Evolutionary conservation across 2,113 vertebrate genomes (phyloP).

Genomic region (Colius striatus): DNA sequence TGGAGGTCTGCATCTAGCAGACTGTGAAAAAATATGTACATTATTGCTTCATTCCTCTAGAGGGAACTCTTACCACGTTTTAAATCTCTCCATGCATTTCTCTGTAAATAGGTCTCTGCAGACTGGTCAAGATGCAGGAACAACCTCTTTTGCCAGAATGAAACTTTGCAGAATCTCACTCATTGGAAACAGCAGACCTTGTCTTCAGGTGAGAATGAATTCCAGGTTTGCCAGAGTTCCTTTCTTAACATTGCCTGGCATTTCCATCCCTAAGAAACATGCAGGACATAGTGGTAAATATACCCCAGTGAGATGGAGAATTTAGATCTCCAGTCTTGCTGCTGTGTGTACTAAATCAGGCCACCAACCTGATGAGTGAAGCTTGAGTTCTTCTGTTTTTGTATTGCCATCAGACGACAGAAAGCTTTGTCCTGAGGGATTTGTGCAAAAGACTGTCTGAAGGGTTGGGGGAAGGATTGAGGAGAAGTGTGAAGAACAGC

Average conservation of each 20-base stretch:
- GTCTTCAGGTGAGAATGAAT: not conserved
- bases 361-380: not conserved
- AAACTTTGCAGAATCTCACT: not conserved
- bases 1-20: not conserved
- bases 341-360: not conserved
- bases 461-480: rapidly evolving
- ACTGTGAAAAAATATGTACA: not conserved
- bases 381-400: not conserved
- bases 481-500: not conserved
- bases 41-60: constrained; percentile 48
- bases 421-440: not conserved
- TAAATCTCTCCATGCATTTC: not conserved
- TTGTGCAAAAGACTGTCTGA: not conserved
- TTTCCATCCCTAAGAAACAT: not conserved
- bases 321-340: not conserved
- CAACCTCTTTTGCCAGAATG: not conserved
- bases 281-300: not conserved
- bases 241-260: not conserved
- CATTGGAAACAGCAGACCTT: not conserved
- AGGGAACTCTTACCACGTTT: constrained; percentile 40
- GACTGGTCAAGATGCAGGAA: not conserved
- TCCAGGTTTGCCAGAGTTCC: not conserved
- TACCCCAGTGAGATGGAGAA: not conserved
- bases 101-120: not conserved
- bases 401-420: not conserved